phyloP scores from a whole-genome alignment of 2,113 vertebrate genomes.

The Astatoreochromis straeleni region DNA sequence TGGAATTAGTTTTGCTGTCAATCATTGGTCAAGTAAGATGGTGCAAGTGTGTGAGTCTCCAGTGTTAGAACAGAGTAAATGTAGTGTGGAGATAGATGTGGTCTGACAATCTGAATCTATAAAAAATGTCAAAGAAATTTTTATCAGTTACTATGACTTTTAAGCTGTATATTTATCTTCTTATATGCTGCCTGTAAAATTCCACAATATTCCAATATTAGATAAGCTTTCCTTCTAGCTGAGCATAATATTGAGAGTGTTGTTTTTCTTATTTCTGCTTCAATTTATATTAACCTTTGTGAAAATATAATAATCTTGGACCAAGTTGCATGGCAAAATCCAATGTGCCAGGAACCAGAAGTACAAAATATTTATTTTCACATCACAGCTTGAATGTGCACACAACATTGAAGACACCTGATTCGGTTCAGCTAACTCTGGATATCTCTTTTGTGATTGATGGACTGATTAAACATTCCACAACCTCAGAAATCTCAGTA shows the following conservation, averaged over 20 bases:
- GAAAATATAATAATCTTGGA: not conserved
- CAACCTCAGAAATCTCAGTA: not conserved
- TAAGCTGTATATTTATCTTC: not conserved
- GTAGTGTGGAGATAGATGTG: not conserved
- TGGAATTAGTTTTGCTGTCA: slow-evolving; percentile 41
- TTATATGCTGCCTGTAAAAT: not conserved
- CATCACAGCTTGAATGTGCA: not conserved
- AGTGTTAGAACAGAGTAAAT: not conserved
- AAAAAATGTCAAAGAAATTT: not conserved
- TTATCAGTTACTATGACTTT: not conserved
- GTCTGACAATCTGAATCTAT: not conserved
- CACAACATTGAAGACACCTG: not conserved
- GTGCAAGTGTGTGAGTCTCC: not conserved
- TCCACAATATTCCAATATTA: not conserved
- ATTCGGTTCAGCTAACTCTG: not conserved
- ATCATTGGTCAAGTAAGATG: slow-evolving; percentile 24
- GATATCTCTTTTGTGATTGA: not conserved
- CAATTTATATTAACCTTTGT: not conserved
- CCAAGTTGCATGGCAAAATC: not conserved
- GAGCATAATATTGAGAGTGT: not conserved
- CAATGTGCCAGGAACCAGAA: not conserved
- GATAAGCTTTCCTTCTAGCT: not conserved
- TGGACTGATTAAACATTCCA: not conserved
- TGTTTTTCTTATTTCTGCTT: not conserved
- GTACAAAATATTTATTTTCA: not conserved